These are phyloP conservation scores for Selene dorsalis DNA, from an alignment of 2,797 vertebrate species.

Conservation along the genomic window DNA sequence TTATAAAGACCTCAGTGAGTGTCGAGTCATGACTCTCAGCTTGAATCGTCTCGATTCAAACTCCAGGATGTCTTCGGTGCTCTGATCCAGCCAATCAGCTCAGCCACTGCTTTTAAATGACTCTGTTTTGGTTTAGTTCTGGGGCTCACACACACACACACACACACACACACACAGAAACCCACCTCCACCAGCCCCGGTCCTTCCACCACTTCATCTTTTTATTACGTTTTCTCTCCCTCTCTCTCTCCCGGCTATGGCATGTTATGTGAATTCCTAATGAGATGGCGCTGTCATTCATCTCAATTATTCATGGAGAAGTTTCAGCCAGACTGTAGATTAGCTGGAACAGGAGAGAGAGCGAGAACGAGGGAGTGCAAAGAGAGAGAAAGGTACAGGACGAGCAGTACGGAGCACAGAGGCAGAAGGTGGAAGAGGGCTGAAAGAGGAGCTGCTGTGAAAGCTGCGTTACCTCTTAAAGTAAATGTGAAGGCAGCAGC, in stretches of 20 bases:
- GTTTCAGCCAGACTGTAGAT: constrained; percentile 71
- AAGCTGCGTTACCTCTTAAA: constrained; percentile 21
- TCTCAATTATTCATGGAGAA: constrained; percentile 79
- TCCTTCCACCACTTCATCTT: constrained; percentile 46
- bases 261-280: constrained; percentile 74
- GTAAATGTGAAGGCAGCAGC: constrained; percentile 49
- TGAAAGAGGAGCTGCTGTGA: constrained; percentile 44
- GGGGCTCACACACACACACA: not conserved
- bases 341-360: constrained; percentile 41
- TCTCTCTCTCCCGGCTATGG: constrained; percentile 49
- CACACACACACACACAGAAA: not conserved
- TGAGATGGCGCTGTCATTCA: constrained; percentile 70
- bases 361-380: not conserved
- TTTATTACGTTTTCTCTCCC: constrained; percentile 59
- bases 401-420: constrained; percentile 8
- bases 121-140: constrained; percentile 40
- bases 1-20: constrained; percentile 4
- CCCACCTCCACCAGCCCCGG: constrained; percentile 12
- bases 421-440: not conserved
- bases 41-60: constrained; percentile 18
- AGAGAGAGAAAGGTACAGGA: constrained; percentile 10
- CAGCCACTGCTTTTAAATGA: constrained; percentile 54
- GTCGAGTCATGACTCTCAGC: constrained; percentile 16
- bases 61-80: constrained; percentile 21
- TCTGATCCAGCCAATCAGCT: constrained; percentile 39